Evolutionary conservation across 2,797 vertebrate genomes (phyloP).

Genomic region (Merluccius polli): DNA sequence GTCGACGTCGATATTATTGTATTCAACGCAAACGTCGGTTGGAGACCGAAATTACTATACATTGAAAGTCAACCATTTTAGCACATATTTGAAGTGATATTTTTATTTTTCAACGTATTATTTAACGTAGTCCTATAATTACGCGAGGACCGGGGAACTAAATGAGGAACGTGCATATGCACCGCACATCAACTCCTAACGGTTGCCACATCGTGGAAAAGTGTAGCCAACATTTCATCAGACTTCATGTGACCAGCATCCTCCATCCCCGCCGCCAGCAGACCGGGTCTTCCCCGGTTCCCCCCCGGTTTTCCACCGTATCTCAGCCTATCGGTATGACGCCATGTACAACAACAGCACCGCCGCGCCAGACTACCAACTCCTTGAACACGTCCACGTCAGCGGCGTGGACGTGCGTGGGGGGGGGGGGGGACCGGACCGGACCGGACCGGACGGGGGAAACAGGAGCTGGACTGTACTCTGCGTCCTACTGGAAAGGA

Average conservation of each 20-base stretch:
- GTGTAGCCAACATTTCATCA: neutral
- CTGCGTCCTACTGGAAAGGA: neutral
- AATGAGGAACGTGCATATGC: neutral
- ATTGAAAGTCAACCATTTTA: neutral
- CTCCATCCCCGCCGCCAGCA: neutral
- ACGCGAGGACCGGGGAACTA: neutral
- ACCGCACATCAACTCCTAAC: neutral
- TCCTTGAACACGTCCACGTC: conserved; percentile 67
- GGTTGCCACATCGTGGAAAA: neutral
- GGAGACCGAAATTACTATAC: neutral
- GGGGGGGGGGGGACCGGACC: no score
- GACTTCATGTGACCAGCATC: neutral
- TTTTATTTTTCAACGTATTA: neutral
- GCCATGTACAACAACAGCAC: neutral
- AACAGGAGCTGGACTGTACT: no score
- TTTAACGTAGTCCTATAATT: neutral
- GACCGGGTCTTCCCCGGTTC: neutral
- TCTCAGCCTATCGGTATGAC: neutral
- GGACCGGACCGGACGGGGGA: conserved; percentile 13
- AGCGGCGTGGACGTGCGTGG: no score
- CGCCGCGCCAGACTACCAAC: neutral
- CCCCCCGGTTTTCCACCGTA: neutral
- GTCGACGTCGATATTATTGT: no score
- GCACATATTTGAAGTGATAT: neutral
- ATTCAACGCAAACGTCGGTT: neutral